These are phyloP conservation scores for Anser cygnoides DNA, from an alignment of 2,113 vertebrate species.

Conservation along the genomic window DNA sequence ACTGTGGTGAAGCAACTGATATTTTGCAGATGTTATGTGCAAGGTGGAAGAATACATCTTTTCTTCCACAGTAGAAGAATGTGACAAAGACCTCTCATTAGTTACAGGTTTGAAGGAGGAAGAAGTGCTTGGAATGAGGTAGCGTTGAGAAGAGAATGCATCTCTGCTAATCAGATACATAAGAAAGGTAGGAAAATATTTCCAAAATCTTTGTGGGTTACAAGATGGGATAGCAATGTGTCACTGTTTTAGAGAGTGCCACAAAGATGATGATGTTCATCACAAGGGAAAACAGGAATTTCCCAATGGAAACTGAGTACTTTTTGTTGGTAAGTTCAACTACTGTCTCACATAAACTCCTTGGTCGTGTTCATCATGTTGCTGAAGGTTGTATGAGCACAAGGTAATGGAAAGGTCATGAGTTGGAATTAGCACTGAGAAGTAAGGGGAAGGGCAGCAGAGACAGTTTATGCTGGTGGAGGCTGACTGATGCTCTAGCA, in stretches of 20 bases:
- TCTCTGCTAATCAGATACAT: background rate
- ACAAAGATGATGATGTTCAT: background rate
- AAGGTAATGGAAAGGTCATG: fast-evolving
- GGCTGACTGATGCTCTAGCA: background rate
- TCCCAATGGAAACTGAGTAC: background rate
- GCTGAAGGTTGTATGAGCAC: background rate
- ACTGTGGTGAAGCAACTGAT: background rate
- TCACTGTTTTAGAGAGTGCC: background rate
- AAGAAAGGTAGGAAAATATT: background rate
- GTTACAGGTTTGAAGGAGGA: background rate
- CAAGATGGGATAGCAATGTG: background rate
- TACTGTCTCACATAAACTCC: fast-evolving
- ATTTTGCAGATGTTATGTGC: background rate
- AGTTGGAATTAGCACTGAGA: background rate
- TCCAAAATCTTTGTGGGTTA: background rate
- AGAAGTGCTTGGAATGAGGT: background rate
- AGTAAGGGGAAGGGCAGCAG: background rate
- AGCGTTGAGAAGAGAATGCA: background rate
- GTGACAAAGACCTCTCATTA: background rate
- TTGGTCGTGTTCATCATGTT: background rate
- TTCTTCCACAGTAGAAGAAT: background rate
- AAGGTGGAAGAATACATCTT: background rate
- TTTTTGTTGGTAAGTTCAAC: background rate
- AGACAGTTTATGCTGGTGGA: background rate
- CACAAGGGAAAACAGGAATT: background rate